Conservation (phyloP, 2,113 vertebrate species). For the Malurus melanocephalus region DNA sequence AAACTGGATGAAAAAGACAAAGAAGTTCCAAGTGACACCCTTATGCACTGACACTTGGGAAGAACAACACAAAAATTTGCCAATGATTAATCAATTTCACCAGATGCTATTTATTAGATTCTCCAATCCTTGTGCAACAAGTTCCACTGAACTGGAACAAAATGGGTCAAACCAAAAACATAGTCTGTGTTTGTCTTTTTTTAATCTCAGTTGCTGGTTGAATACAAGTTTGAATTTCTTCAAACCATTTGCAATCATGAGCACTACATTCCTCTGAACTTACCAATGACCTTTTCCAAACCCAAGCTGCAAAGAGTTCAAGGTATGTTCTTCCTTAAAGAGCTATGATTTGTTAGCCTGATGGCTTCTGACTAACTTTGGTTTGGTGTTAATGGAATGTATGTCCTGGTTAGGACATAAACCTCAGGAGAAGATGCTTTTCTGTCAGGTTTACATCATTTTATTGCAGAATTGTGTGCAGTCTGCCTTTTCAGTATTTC, state of each 20-base stretch:
- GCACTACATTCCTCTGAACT: constrained; percentile 94
- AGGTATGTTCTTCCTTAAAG: constrained; percentile 71
- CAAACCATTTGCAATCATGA: constrained; percentile 92
- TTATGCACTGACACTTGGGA: background rate
- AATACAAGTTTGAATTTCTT: constrained; percentile 96
- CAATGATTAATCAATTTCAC: background rate
- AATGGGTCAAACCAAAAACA: background rate
- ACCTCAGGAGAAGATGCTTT: background rate
- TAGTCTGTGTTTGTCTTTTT: background rate
- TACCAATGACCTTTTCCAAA: constrained; percentile 93
- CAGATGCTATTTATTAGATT: background rate
- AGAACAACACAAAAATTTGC: background rate
- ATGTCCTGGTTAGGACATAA: background rate
- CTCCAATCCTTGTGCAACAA: background rate
- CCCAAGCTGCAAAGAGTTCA: constrained; percentile 90
- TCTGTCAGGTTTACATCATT: background rate
- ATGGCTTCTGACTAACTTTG: background rate
- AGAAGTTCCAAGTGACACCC: background rate
- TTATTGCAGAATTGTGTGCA: background rate
- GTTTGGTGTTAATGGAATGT: background rate
- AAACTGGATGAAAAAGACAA: background rate
- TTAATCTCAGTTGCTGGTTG: constrained; percentile 82
- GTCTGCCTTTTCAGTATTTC: background rate
- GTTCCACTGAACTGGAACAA: background rate
- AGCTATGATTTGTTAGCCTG: background rate